phyloP scores from a whole-genome alignment of 1,140 invertebrate genomes.

The Diachasmimorpha longicaudata region DNA sequence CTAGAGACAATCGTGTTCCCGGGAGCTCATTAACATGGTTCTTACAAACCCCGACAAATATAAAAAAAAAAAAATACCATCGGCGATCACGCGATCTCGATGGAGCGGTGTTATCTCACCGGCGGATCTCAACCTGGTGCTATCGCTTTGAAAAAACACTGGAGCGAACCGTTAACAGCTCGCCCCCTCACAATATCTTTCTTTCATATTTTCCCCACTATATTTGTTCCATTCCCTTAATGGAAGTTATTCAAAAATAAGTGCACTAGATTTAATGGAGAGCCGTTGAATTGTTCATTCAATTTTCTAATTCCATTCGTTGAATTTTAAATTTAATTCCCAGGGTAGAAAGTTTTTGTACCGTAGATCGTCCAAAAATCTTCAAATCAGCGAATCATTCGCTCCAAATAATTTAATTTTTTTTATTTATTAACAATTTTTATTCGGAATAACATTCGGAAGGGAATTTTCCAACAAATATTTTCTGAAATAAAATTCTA shows the following conservation, averaged over 20 bases:
- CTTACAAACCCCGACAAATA: neutral
- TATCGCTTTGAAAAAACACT: conserved; percentile 8
- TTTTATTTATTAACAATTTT: too few relatives aligned
- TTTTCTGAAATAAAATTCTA: too few relatives aligned
- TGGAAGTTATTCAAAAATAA: neutral
- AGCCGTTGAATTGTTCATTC: too few relatives aligned
- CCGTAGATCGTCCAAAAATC: too few relatives aligned
- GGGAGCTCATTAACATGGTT: neutral
- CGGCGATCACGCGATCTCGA: conserved; percentile 12
- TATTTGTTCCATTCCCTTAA: neutral
- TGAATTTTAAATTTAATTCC: neutral
- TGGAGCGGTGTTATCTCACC: neutral
- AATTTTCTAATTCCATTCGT: neutral
- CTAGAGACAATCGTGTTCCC: conserved; percentile 5
- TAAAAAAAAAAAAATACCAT: neutral
- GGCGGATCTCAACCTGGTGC: neutral
- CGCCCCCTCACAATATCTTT: neutral
- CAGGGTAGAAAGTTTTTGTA: too few relatives aligned
- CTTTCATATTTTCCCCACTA: neutral
- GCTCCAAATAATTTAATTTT: too few relatives aligned
- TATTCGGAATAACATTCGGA: too few relatives aligned
- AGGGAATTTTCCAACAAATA: too few relatives aligned
- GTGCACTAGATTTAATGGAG: neutral
- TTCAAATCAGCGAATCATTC: too few relatives aligned
- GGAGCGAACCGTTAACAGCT: neutral